These are phyloP conservation scores for Pemphredon lugubris DNA, from an alignment of 2,888 invertebrate species.

Conservation along the genomic window DNA sequence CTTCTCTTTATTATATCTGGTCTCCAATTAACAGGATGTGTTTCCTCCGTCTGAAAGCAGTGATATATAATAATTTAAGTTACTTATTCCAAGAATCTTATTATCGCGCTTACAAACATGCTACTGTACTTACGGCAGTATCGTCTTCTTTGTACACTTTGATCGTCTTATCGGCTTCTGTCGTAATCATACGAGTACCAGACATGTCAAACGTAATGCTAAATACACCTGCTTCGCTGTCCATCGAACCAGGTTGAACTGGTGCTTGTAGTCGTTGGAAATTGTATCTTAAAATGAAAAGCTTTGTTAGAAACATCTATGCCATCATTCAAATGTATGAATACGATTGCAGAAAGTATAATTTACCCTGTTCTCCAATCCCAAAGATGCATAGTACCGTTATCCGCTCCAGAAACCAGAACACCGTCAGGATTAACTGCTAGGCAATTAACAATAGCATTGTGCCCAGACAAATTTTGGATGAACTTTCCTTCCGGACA, in stretches of 20 bases:
- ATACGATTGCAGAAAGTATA: not conserved
- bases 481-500: conserved; percentile 98
- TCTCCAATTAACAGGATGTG: conserved; percentile 98
- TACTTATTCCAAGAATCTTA: conserved; percentile 1
- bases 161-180: conserved; percentile 99
- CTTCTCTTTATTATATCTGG: conserved; percentile 97
- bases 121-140: conserved; percentile 84
- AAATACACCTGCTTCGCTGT: conserved; percentile 99
- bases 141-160: conserved; percentile 99
- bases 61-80: conserved; percentile 8
- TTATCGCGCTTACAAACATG: not conserved
- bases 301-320: conserved; percentile 1
- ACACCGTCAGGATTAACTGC: conserved; percentile 97
- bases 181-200: conserved; percentile 96
- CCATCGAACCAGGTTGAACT: conserved; percentile 99
- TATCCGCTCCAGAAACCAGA: conserved; percentile 98
- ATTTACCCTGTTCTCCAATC: conserved; percentile 96
- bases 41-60: conserved; percentile 90
- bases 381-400: conserved; percentile 98
- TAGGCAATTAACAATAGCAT: conserved; percentile 98
- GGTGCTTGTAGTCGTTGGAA: conserved; percentile 96
- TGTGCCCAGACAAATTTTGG: conserved; percentile 98
- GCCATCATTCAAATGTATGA: not conserved
- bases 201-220: conserved; percentile 97
- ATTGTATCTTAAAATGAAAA: conserved; percentile 86